Percentiles rank a stretch among this genome's conserved stretches.
phyloP scores from a whole-genome alignment of 1,140 invertebrate species.

The Mesaphorura yosii region DNA sequence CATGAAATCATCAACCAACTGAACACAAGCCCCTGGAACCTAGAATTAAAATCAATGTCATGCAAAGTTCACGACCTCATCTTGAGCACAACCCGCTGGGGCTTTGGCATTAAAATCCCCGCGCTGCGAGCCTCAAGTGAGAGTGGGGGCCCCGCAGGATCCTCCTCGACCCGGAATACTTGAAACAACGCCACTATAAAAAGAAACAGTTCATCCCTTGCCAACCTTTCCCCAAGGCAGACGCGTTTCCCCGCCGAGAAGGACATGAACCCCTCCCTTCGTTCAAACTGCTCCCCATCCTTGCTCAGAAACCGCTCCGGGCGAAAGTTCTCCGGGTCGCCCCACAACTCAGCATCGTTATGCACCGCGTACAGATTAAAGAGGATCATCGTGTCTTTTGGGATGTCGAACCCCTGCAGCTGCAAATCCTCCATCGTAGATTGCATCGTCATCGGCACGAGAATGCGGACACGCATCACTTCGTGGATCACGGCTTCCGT shows the following conservation, averaged over 20 bases:
- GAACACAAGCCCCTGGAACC: too few relatives aligned
- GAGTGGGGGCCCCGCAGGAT: constrained; percentile 15
- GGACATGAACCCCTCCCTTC: constrained; percentile 3
- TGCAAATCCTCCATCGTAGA: constrained; percentile 19
- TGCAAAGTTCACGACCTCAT: too few relatives aligned
- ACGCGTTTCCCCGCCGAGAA: constrained; percentile 13
- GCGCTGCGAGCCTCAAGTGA: too few relatives aligned
- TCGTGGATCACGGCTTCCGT: constrained; percentile 22
- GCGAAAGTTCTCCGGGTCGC: constrained; percentile 13
- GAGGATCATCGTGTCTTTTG: constrained; percentile 35
- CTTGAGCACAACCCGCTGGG: too few relatives aligned
- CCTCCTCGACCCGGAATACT: constrained; percentile 1
- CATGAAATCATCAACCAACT: too few relatives aligned
- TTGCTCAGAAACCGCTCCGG: constrained; percentile 30
- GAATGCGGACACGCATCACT: constrained; percentile 10
- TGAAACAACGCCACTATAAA: constrained; percentile 20
- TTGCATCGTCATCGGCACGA: constrained; percentile 18
- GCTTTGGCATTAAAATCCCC: too few relatives aligned
- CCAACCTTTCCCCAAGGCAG: constrained; percentile 21
- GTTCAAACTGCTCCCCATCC: neutral
- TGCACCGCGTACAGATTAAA: constrained; percentile 22
- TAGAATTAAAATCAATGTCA: too few relatives aligned
- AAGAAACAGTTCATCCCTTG: constrained; percentile 18
- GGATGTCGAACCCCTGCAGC: constrained; percentile 34
- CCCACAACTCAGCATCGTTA: constrained; percentile 6